Percentiles rank a stretch among this genome's conserved stretches.
These are phyloP conservation scores for Diachasma alloeum DNA, from an alignment of 1,140 invertebrate species.

Conservation along the genomic window DNA sequence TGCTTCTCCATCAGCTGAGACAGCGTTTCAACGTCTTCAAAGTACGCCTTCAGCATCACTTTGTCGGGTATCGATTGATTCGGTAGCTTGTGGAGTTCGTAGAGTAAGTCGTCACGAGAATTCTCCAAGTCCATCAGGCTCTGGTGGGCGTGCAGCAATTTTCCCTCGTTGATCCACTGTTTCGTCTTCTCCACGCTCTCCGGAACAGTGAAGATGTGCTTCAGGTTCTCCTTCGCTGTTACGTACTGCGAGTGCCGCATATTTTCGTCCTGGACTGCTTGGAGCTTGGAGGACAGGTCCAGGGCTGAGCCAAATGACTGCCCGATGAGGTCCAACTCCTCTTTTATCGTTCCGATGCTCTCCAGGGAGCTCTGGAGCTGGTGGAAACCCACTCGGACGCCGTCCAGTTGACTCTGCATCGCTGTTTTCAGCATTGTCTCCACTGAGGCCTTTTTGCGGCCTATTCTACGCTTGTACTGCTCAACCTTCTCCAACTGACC, in stretches of 20 bases:
- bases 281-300: constrained; percentile 79
- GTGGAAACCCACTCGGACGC: constrained; percentile 91
- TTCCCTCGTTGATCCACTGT: constrained; percentile 93
- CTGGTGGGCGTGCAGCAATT: constrained; percentile 93
- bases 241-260: constrained; percentile 94
- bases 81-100: constrained; percentile 92
- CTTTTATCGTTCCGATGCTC: constrained; percentile 81
- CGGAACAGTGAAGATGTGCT: constrained; percentile 97
- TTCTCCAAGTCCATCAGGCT: constrained; percentile 95
- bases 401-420: constrained; percentile 97
- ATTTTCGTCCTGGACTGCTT: constrained; percentile 90
- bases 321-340: constrained; percentile 64
- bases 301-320: constrained; percentile 74
- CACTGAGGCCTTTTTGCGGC: constrained; percentile 89
- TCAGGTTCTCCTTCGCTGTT: constrained; percentile 97
- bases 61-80: constrained; percentile 91
- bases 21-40: constrained; percentile 92
- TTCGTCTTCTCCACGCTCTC: constrained; percentile 96
- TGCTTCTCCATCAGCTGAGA: constrained; percentile 92
- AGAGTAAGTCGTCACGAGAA: constrained; percentile 93
- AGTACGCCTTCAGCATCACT: constrained; percentile 92
- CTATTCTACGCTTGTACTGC: constrained; percentile 83
- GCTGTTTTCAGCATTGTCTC: constrained; percentile 98
- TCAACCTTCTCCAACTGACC: constrained; percentile 96
- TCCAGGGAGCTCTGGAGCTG: constrained; percentile 85